Evolutionary conservation across 2,888 invertebrate genomes (phyloP).

Genomic region (Lagria hirta): DNA sequence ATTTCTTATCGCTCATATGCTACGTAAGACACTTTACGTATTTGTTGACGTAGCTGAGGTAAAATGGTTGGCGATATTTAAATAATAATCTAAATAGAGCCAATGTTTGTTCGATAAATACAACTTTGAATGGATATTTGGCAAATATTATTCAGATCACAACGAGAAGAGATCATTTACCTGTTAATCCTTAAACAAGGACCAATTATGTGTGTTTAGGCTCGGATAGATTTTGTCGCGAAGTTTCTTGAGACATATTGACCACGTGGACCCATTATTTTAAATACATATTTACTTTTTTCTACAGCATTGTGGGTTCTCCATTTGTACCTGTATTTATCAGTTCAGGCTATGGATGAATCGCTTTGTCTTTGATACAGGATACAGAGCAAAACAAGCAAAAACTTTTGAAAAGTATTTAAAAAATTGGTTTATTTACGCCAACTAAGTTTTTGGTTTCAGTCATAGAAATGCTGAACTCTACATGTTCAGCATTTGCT

Average conservation of each 20-base stretch:
- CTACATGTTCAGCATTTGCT: too few relatives aligned
- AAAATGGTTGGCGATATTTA: background rate
- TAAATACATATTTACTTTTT: too few relatives aligned
- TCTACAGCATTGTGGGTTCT: too few relatives aligned
- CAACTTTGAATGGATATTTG: slow-evolving; percentile 18
- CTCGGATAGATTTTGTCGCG: slow-evolving; percentile 16
- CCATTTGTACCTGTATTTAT: too few relatives aligned
- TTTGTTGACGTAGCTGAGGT: slow-evolving; percentile 5
- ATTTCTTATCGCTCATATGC: slow-evolving; percentile 7
- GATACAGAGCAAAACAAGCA: too few relatives aligned
- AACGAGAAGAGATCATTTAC: slow-evolving; percentile 14
- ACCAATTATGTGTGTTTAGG: slow-evolving; percentile 21
- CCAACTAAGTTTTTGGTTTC: too few relatives aligned
- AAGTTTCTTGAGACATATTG: slow-evolving; percentile 16
- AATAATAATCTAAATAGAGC: slow-evolving; percentile 15
- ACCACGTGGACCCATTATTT: too few relatives aligned
- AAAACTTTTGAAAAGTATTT: too few relatives aligned
- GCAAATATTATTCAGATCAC: slow-evolving; percentile 16
- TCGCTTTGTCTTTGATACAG: too few relatives aligned
- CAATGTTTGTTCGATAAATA: slow-evolving; percentile 16
- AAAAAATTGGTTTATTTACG: too few relatives aligned
- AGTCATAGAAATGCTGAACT: too few relatives aligned
- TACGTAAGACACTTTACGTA: slow-evolving; percentile 5
- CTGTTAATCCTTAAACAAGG: slow-evolving; percentile 11
- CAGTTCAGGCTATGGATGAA: too few relatives aligned